These are phyloP conservation scores for Drosophila buzzatii DNA, from an alignment of 2,888 invertebrate species.

Conservation along the genomic window DNA sequence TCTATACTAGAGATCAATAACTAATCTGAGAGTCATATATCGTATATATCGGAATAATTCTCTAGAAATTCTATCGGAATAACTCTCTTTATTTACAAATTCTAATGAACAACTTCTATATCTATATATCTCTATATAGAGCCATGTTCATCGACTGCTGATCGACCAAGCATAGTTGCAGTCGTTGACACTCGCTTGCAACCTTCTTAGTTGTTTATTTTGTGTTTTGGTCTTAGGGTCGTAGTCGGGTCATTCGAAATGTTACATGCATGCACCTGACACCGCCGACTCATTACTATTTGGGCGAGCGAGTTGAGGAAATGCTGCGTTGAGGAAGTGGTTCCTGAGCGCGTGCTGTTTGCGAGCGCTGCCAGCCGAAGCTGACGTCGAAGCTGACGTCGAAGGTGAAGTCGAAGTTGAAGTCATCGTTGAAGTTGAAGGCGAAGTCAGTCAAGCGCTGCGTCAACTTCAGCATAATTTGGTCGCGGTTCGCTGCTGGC, in stretches of 20 bases:
- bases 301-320: conserved; percentile 70
- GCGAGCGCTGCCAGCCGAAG: conserved; percentile 38
- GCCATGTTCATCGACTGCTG: accelerated
- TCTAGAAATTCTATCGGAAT: neutral
- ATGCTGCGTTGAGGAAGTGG: conserved; percentile 48
- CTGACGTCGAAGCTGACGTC: conserved; percentile 5
- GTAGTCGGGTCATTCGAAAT: conserved; percentile 58
- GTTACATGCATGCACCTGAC: conserved; percentile 73
- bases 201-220: conserved; percentile 10
- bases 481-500: conserved; percentile 71
- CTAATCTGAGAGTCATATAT: too few relatives aligned
- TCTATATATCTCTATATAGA: neutral
- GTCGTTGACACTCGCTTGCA: neutral
- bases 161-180: neutral
- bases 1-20: too few relatives aligned
- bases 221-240: conserved; percentile 41
- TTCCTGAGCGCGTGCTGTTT: conserved; percentile 70
- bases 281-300: conserved; percentile 70
- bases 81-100: neutral
- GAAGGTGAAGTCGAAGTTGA: conserved; percentile 26
- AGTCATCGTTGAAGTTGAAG: conserved; percentile 37
- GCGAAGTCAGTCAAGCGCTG: conserved; percentile 70
- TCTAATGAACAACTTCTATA: neutral
- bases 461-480: conserved; percentile 71
- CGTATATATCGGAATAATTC: neutral